Evolutionary conservation across 2,797 vertebrate species (phyloP).

Genomic region (Etheostoma nigrum): DNA sequence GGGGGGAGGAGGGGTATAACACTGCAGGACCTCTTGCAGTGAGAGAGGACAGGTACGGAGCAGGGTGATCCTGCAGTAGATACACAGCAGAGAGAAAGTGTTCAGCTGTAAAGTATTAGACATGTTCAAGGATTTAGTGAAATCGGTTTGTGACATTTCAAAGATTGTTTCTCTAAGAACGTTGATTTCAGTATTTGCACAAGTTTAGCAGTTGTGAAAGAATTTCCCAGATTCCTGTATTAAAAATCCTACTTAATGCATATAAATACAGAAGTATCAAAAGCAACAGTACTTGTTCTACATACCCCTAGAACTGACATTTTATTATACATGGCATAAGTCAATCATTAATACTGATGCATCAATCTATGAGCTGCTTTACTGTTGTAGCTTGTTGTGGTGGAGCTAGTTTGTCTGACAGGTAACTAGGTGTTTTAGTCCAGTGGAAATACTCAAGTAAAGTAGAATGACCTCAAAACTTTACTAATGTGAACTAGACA

Average conservation of each 20-base stretch:
- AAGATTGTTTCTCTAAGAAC: neutral
- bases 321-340: no score
- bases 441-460: neutral
- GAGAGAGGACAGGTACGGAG: conserved; percentile 1
- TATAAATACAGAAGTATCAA: neutral
- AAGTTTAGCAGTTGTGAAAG: no score
- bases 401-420: neutral
- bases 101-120: conserved; percentile 2
- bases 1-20: neutral
- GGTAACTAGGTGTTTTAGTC: neutral
- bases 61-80: neutral
- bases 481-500: neutral
- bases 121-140: neutral
- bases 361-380: neutral
- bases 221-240: neutral
- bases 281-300: neutral
- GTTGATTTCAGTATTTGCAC: neutral
- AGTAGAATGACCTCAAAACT: neutral
- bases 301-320: no score
- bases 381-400: neutral
- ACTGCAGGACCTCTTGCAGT: conserved; percentile 18
- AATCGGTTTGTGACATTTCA: neutral
- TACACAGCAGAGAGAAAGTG: conserved; percentile 10
- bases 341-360: neutral
- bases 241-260: neutral